Conservation (phyloP, 92 coral and sea anemone species). For the Palythoa heliodiscus region DNA sequence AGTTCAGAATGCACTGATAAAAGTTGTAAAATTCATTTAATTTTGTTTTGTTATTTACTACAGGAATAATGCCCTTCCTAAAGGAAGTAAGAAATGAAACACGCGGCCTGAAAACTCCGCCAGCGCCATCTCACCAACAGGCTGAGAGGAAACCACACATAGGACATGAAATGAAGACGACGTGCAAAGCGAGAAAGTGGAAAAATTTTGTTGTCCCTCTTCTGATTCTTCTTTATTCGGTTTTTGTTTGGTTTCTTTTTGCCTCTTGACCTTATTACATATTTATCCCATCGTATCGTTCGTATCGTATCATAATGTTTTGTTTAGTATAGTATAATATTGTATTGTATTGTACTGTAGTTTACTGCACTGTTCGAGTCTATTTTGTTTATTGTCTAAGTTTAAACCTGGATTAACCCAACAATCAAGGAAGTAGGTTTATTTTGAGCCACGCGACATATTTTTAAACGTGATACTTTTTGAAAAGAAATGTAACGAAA, state of each 20-base stretch:
- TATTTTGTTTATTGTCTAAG: too few species aligned
- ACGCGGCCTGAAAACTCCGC: constrained; percentile 15
- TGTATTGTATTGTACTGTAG: too few species aligned
- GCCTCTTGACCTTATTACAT: neutral
- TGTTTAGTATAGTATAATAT: too few species aligned
- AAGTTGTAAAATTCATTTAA: too few species aligned
- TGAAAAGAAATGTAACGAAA: too few species aligned
- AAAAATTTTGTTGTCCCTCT: neutral
- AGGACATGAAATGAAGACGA: neutral
- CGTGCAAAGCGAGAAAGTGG: neutral
- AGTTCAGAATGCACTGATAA: neutral
- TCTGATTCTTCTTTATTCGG: constrained; percentile 8
- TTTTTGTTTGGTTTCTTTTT: constrained; percentile 20
- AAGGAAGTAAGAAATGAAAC: constrained; percentile 33
- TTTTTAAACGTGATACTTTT: too few species aligned
- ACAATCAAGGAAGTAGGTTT: too few species aligned
- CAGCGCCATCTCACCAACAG: neutral
- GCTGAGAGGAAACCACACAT: neutral
- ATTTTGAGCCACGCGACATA: too few species aligned
- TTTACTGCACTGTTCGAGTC: too few species aligned
- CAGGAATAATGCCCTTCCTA: constrained; percentile 45
- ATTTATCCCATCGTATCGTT: too few species aligned
- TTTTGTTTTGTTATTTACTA: neutral
- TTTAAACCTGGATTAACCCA: too few species aligned
- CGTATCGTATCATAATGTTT: too few species aligned